Evolutionary conservation across 2,888 invertebrate genomes (phyloP), one percentile per base, ranked within the genome.

Genomic region (Palloptera scutellata): DNA sequence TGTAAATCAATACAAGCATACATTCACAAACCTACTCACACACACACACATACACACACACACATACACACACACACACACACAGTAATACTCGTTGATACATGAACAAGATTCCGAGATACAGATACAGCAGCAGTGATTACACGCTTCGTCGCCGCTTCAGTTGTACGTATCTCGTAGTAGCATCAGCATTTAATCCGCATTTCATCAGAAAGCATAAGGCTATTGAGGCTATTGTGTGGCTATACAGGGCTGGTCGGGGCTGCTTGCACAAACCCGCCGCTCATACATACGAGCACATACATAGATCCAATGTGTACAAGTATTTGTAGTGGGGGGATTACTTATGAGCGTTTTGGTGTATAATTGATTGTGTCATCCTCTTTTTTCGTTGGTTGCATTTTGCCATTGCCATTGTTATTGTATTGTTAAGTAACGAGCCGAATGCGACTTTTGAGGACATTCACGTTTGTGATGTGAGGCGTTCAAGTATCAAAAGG

Each of bases 311-410:
- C n/a, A n/a, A 30, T 30, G 30, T 30, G 3, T 30, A n/a, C n/a
- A n/a, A n/a, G n/a, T 51, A 42, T 62, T 45, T 62, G 62, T 57
- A 53, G 64, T 57, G 54, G 55, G 68, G 67, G 68, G 66, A n/a
- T n/a, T n/a, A n/a, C n/a, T 71, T 68, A 68, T 53, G 54, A 64
- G 52, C 66, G 61, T 67, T 64, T 64, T 64, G 69, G 57, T 73
- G 77, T 75, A 76, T 79, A 79, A 78, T 79, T 79, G 79, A 71
- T 78, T 76, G 74, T 78, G 78, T 79, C 78, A 78, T 66, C 67
- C 61, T 61, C 17, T 53, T 52, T n/a, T 42, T 57, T 60, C 61
- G 57, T 61, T 11, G 30, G 30, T 30, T 30, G 15, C 64, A 58
- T 71, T 68, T 73, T 74, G 73, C 42, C 12, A 19, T 41, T 20